Evolutionary conservation across 1,140 invertebrate species (phyloP).

Genomic region (Mya arenaria): DNA sequence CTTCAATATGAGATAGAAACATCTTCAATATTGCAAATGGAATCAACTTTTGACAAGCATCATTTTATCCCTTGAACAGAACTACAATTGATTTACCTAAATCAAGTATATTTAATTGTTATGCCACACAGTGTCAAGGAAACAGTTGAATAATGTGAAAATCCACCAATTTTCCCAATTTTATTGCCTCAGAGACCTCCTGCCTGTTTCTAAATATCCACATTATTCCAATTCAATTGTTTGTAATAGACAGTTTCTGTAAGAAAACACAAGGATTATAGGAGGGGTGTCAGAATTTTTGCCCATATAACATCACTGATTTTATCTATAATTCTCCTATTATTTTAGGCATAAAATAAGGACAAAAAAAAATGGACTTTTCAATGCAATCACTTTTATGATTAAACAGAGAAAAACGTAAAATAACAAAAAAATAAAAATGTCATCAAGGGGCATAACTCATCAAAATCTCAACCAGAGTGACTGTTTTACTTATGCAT

Average conservation of each 20-base stretch:
- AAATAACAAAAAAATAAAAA: no score
- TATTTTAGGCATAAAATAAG: conserved; percentile 6
- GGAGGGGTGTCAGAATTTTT: conserved; percentile 37
- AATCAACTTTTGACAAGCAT: conserved; percentile 30
- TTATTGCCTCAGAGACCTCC: conserved; percentile 31
- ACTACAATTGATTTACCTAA: conserved; percentile 37
- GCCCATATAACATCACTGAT: conserved; percentile 12
- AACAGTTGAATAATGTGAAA: conserved; percentile 43
- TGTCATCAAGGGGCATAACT: no score
- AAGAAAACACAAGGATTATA: no score
- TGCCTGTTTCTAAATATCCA: conserved; percentile 26
- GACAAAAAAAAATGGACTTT: no score
- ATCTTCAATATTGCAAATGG: conserved; percentile 22
- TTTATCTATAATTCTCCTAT: conserved; percentile 38
- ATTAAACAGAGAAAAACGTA: no score
- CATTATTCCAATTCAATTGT: conserved; percentile 4
- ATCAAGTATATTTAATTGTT: conserved; percentile 44
- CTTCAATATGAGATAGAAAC: neutral
- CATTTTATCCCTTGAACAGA: conserved; percentile 8
- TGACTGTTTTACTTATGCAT: no score
- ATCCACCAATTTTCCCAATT: conserved; percentile 18
- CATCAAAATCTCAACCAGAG: no score
- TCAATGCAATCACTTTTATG: no score
- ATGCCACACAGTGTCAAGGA: conserved; percentile 42
- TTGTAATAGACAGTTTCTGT: neutral